Base-by-base conservation (phyloP, 2,888 invertebrate genomes). In the Aleiodes testaceus region DNA sequence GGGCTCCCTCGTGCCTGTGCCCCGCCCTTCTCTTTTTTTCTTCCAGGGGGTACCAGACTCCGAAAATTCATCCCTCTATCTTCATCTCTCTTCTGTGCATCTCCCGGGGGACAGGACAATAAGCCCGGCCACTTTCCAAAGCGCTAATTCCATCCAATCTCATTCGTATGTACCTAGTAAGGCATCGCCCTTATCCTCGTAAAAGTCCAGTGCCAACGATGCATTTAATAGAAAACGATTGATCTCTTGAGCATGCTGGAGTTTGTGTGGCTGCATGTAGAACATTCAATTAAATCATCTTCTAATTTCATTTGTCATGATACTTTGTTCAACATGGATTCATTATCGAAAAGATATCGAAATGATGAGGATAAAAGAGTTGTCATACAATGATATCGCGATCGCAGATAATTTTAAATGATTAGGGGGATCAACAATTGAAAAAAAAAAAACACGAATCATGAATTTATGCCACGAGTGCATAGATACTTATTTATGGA, bases 21-120 rank as follows among this genome's bases (percentile, higher is more conserved):
- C 82, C 85, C 86, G 84, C 85, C 86, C 84, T 82, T 79, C 12
- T 5, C 16, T 47, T n/a, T 47, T 45, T 72, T 69, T 30, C 72
- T 70, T 30, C 47, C 59, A 75, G 79, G 74, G 78, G 79, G 77
- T 79, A 80, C 76, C 78, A 61, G 67, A 70, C 70, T 77, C 79
- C 77, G 45, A 71, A 36, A 66, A 36, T 63, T 64, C 30, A 61
- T 77, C 73, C 53, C 64, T 49, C 65, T 59, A 64, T 16, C 42
- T 20, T 16, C 49, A 26, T 55, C 49, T 66, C 66, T 59, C 42
- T 53, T 47, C 14, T 4, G 11, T 55, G 36, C 59, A 52, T 65
- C 52, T 66, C 67, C 45, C 70, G 20, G 44, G 64, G 64, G 72
- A 72, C 36, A 18, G 18, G 45, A 22, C 52, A 72, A 64, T 44